phyloP scores from a whole-genome alignment of 2,888 invertebrate species.

The Temnothorax unifasciatus region DNA sequence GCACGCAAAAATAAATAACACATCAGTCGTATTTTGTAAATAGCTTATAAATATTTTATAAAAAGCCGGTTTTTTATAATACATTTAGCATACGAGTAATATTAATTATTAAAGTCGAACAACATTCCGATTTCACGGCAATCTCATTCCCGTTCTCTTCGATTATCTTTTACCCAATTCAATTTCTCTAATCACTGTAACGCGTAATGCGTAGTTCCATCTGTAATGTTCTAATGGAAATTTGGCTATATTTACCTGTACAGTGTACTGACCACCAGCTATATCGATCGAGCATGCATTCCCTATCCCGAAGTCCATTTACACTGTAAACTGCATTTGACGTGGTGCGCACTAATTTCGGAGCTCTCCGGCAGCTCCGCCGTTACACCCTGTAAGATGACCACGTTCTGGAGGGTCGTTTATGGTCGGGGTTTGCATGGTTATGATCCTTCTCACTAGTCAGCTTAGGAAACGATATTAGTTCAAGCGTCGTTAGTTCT shows the following conservation, averaged over 20 bases:
- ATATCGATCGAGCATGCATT: constrained; percentile 37
- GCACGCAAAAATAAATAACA: neutral
- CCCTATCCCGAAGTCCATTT: constrained; percentile 42
- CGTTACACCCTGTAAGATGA: constrained; percentile 47
- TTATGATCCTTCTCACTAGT: constrained; percentile 34
- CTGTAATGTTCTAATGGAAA: constrained; percentile 8
- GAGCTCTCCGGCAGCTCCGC: constrained; percentile 31
- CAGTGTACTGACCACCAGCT: constrained; percentile 19
- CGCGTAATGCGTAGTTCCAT: neutral
- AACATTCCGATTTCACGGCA: neutral
- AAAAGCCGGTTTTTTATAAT: neutral
- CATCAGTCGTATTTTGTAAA: neutral
- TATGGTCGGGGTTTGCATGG: neutral
- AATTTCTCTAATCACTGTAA: constrained; percentile 20
- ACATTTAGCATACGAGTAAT: neutral
- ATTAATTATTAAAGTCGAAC: neutral
- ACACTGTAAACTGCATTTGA: constrained; percentile 55
- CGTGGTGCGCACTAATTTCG: constrained; percentile 45
- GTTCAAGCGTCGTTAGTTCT: constrained; percentile 25
- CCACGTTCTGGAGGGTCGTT: constrained; percentile 26
- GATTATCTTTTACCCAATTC: neutral
- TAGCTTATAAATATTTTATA: no score
- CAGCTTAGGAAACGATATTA: constrained; percentile 19
- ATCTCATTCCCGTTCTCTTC: neutral
- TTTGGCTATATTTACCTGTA: constrained; percentile 38